These are phyloP conservation scores for Brachionus plicatilis DNA, from an alignment of 1,140 invertebrate species.

Conservation along the genomic window DNA sequence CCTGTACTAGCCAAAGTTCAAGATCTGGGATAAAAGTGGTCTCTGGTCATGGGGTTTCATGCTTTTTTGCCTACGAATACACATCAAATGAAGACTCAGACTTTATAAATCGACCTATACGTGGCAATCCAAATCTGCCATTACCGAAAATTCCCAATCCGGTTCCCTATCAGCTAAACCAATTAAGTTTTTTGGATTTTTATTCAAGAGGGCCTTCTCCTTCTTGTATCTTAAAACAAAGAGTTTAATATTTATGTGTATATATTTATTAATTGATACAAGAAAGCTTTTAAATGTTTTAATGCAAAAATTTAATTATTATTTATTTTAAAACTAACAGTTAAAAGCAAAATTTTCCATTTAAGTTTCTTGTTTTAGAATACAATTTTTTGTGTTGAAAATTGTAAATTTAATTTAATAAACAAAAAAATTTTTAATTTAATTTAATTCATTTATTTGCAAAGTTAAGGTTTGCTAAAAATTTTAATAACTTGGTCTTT, in stretches of 20 bases:
- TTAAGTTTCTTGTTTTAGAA: background rate
- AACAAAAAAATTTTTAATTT: background rate
- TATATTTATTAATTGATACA: background rate
- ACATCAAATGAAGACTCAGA: background rate
- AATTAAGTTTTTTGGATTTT: conserved; percentile 1
- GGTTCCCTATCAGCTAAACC: background rate
- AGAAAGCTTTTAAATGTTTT: background rate
- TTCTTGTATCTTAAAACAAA: background rate
- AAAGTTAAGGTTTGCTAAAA: background rate
- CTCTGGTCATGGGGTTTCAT: background rate
- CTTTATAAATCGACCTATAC: background rate
- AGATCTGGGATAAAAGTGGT: background rate
- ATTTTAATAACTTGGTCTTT: background rate
- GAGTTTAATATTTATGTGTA: background rate
- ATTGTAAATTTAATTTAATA: background rate
- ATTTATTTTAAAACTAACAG: background rate
- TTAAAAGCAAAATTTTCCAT: background rate
- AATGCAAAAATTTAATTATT: background rate
- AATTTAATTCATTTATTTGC: background rate
- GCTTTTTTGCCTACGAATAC: conserved; percentile 18
- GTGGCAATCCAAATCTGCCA: background rate
- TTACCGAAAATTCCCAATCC: background rate
- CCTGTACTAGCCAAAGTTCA: background rate
- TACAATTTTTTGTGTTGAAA: background rate
- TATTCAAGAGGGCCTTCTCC: background rate